Conservation (phyloP, 2,888 invertebrate genomes). For the Dinocampus coccinellae region DNA sequence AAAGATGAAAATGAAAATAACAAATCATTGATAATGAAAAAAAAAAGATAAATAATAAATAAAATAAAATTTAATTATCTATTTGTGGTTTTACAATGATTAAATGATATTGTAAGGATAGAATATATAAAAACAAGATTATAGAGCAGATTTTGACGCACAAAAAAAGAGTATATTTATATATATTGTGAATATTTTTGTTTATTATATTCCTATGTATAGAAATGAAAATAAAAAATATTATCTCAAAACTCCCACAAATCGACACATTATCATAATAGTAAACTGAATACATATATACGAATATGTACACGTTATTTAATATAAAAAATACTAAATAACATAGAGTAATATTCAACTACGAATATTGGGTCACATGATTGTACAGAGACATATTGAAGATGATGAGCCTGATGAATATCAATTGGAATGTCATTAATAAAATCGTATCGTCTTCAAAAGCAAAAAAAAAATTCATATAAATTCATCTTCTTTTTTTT, state of each 20-base stretch:
- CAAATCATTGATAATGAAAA: too few species aligned
- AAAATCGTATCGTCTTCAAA: conserved; percentile 38
- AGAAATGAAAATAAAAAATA: too few species aligned
- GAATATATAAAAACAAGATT: not conserved
- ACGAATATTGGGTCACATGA: conserved; percentile 8
- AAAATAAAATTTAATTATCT: too few species aligned
- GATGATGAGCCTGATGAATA: conserved; percentile 11
- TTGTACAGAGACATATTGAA: not conserved
- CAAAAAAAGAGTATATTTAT: not conserved
- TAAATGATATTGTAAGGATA: too few species aligned
- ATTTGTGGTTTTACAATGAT: not conserved
- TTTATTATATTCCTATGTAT: not conserved
- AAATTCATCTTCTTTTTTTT: too few species aligned
- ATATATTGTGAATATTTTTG: not conserved
- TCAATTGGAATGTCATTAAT: conserved; percentile 45
- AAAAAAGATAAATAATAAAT: too few species aligned
- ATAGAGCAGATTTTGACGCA: not conserved
- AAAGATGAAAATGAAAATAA: too few species aligned
- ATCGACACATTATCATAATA: too few species aligned
- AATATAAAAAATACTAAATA: not conserved
- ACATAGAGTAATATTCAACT: not conserved
- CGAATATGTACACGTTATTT: too few species aligned
- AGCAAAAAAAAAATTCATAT: too few species aligned
- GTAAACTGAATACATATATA: too few species aligned
- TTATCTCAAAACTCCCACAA: too few species aligned